phyloP scores from a whole-genome alignment of 23 tunicate genomes.

The Ascidia mentula region DNA sequence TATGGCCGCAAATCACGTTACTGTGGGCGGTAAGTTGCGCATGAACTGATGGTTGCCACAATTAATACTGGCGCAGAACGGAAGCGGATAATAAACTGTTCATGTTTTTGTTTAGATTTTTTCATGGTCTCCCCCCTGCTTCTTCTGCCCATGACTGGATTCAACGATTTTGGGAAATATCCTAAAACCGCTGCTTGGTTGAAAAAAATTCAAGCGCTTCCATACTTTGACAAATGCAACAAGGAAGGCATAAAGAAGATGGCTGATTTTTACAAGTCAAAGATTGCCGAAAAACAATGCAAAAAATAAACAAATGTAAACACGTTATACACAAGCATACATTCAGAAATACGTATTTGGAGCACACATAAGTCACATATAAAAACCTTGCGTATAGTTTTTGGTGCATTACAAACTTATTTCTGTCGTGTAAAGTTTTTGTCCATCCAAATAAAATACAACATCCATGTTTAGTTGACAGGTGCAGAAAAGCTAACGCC shows the following conservation, averaged over 20 bases:
- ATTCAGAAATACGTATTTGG: no score
- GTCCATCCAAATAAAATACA: no score
- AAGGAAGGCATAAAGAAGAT: not conserved
- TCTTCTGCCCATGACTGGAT: not conserved
- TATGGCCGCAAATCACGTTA: not conserved
- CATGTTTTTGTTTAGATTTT: conserved; percentile 15
- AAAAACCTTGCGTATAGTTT: no score
- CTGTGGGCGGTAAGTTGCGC: conserved; percentile 4
- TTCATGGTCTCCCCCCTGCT: conserved; percentile 5
- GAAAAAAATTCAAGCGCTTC: conserved; percentile 10
- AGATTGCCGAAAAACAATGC: not conserved
- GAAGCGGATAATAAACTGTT: not conserved
- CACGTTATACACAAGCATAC: no score
- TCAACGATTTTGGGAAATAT: not conserved
- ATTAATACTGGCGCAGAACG: not conserved
- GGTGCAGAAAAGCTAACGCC: no score
- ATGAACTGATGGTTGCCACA: not conserved
- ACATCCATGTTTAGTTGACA: no score
- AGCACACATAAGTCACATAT: no score
- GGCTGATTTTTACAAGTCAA: not conserved
- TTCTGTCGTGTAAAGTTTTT: no score
- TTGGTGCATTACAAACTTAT: no score
- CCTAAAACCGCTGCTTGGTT: conserved; percentile 24
- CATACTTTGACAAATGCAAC: not conserved
- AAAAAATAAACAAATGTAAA: not conserved